Percentiles rank a stretch among this genome's conserved stretches.
phyloP scores from a whole-genome alignment of 2,113 vertebrate species.

The Aptenodytes patagonicus region DNA sequence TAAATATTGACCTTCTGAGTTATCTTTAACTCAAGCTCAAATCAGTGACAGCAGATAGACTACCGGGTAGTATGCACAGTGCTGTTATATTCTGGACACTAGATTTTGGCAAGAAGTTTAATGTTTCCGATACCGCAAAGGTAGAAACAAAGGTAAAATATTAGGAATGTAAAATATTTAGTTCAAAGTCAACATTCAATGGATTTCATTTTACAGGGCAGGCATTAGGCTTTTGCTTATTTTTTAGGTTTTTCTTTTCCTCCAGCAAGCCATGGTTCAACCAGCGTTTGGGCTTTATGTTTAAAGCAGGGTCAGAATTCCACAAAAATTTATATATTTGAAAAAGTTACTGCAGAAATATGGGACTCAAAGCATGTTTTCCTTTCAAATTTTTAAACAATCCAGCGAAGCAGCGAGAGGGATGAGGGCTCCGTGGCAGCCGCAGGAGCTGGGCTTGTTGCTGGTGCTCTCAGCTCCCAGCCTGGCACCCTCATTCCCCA shows the following conservation, averaged over 20 bases:
- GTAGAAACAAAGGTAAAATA: slow-evolving; percentile 45
- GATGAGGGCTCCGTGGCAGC: not conserved
- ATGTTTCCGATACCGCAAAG: not conserved
- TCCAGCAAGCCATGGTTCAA: not conserved
- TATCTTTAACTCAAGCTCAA: not conserved
- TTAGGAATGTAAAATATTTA: slow-evolving; percentile 14
- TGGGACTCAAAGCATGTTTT: not conserved
- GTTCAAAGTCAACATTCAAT: not conserved
- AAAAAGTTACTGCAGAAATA: not conserved
- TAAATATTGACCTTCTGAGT: not conserved
- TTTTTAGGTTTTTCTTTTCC: not conserved
- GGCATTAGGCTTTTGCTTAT: not conserved
- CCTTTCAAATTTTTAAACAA: not conserved
- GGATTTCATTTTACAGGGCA: not conserved
- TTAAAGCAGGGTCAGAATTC: slow-evolving; percentile 2
- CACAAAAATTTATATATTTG: not conserved
- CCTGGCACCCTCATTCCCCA: not conserved
- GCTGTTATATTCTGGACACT: not conserved
- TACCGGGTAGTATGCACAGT: not conserved
- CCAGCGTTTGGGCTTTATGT: not conserved
- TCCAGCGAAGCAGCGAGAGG: not conserved
- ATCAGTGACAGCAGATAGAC: not conserved
- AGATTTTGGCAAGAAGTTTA: slow-evolving; percentile 5
- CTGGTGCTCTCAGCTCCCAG: not conserved
- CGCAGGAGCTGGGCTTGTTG: not conserved